A percentile compares a stretch with the other conserved stretches of the same genome.
phyloP scores from a whole-genome alignment of 2,888 invertebrate genomes.

The Agriopis aurantiaria region DNA sequence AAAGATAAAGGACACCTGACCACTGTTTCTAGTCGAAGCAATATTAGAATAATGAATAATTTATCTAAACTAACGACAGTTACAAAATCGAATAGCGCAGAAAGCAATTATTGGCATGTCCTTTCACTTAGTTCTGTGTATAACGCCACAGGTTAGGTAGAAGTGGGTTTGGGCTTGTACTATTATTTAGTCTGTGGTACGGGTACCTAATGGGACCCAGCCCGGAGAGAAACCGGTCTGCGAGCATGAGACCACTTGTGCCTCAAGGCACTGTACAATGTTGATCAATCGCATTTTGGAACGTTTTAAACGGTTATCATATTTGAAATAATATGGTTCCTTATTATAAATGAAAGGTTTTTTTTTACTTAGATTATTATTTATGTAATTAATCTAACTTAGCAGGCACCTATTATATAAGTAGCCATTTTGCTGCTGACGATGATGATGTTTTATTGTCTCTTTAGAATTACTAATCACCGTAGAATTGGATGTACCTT shows the following conservation, averaged over 20 bases:
- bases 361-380: too few species aligned
- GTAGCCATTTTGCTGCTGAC: too few species aligned
- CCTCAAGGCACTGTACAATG: constrained; percentile 73
- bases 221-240: constrained; percentile 83
- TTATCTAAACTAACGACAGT: constrained; percentile 56
- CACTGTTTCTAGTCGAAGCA: constrained; percentile 27
- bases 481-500: too few species aligned
- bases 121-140: constrained; percentile 75
- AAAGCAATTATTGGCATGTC: constrained; percentile 82
- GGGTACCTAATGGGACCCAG: constrained; percentile 67
- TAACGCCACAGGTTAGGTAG: constrained; percentile 52
- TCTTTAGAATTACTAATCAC: too few species aligned
- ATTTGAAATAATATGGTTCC: constrained; percentile 51
- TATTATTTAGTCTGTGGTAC: neutral
- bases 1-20: constrained; percentile 43
- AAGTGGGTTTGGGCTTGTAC: constrained; percentile 46
- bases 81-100: constrained; percentile 75
- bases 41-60: constrained; percentile 54
- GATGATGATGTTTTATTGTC: too few species aligned
- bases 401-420: too few species aligned
- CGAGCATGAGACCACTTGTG: constrained; percentile 78
- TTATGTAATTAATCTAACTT: too few species aligned
- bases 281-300: constrained; percentile 83
- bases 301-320: constrained; percentile 67
- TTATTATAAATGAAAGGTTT: constrained; percentile 21